These are phyloP conservation scores for Physeter macrocephalus DNA, from an alignment of 2,113 vertebrate species.

Conservation along the genomic window DNA sequence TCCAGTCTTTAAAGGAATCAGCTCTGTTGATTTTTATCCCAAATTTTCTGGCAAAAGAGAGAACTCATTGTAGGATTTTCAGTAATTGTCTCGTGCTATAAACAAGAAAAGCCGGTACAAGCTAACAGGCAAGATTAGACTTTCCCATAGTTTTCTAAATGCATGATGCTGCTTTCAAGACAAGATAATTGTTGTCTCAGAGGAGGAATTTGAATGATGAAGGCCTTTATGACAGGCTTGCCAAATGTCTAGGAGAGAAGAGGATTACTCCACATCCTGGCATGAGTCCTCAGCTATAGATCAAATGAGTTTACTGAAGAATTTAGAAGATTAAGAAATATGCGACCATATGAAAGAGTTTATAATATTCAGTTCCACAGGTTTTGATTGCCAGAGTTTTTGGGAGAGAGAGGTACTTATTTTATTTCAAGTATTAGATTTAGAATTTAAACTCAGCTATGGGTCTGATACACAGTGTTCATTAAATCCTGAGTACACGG, in stretches of 20 bases:
- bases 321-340: constrained; percentile 76
- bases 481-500: constrained; percentile 25
- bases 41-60: neutral
- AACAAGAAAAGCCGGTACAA: constrained; percentile 64
- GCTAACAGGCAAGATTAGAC: constrained; percentile 70
- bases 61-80: constrained; percentile 18
- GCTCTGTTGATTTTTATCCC: constrained; percentile 14
- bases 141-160: constrained; percentile 64
- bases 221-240: constrained; percentile 71
- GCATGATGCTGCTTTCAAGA: constrained; percentile 69
- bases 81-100: constrained; percentile 65
- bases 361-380: constrained; percentile 50
- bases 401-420: neutral
- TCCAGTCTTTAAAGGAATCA: neutral
- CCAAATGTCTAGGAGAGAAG: constrained; percentile 71
- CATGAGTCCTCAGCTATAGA: constrained; percentile 75
- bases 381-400: constrained; percentile 59
- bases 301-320: constrained; percentile 78
- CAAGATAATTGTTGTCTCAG: constrained; percentile 76
- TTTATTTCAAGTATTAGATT: constrained; percentile 17
- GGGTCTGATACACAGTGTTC: neutral
- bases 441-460: constrained; percentile 45
- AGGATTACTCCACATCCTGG: constrained; percentile 75
- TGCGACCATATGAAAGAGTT: constrained; percentile 65
- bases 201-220: constrained; percentile 77